Evolutionary conservation across 1,140 invertebrate species (phyloP), one percentile per base, ranked within the genome.

Genomic region (Scaptomyza montana): DNA sequence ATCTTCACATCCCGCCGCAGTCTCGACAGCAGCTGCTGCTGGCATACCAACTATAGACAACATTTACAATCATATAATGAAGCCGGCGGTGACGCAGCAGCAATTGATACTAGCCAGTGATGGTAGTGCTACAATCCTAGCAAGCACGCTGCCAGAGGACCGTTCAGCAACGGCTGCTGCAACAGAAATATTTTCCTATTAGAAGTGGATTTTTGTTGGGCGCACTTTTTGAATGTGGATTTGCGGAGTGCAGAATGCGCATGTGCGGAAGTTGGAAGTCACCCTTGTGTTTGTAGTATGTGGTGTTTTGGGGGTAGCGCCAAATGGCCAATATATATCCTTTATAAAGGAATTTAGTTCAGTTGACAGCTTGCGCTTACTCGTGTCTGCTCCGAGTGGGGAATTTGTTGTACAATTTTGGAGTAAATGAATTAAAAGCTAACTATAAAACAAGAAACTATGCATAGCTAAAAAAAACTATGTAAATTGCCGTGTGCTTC

Each of bases 281-380:
- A 76, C 77, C 80, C 78, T 66, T 63, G 6, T 66, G 3, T 45
- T 16, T 7, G 25, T 43, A n/a, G 39, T 25, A 19, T 39, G 10
- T n/a, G 4, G 28, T 47, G 59, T 36, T 36, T 28, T 56, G 46
- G 63, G 69, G 71, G 57, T 61, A 56, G 45, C 41, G 50, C 66
- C 45, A 57, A 65, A 54, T 65, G 61, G 47, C 49, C 69, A 66
- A 72, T 63, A 60, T 68, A 70, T 68, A 70, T 67, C 73, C 71
- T 74, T 68, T 82, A 73, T 89, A 70, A 82, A 81, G 84, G 82
- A 87, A 87, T 87, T 89, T 89, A 77, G 84, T 87, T 79, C 82
- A 86, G 82, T 87, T 86, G 82, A 79, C 78, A 82, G 84, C 84
- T 78, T 82, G 79, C 79, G 75, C 75, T 71, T 76, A 68, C 74